Conservation (phyloP, 1,140 invertebrate species). For the Trachymyrmex septentrionalis region DNA sequence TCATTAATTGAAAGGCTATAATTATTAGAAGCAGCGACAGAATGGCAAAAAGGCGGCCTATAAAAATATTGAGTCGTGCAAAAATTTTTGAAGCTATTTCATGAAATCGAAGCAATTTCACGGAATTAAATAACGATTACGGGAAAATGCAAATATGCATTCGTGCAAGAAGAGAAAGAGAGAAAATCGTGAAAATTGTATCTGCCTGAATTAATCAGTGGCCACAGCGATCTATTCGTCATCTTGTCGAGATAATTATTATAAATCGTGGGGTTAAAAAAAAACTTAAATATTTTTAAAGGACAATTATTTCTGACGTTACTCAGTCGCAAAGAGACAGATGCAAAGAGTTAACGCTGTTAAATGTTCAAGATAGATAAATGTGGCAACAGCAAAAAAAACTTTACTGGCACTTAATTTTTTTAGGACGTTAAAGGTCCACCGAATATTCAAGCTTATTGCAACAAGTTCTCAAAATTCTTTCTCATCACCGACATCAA, state of each 20-base stretch:
- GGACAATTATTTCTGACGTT: slow-evolving; percentile 8
- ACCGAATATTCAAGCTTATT: slow-evolving; percentile 1
- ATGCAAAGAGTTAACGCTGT: too few species aligned
- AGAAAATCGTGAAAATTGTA: slow-evolving; percentile 30
- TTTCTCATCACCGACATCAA: not conserved
- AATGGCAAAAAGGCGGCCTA: not conserved
- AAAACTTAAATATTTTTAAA: slow-evolving; percentile 55
- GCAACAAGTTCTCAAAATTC: slow-evolving; percentile 13
- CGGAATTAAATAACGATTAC: slow-evolving; percentile 55
- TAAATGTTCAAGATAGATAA: slow-evolving; percentile 24
- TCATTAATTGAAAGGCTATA: slow-evolving; percentile 1
- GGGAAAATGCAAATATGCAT: slow-evolving; percentile 50
- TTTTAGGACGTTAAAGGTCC: not conserved
- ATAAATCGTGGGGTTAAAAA: too few species aligned
- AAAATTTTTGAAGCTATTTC: slow-evolving; percentile 35
- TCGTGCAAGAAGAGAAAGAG: slow-evolving; percentile 14
- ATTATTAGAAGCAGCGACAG: not conserved
- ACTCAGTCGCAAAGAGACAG: not conserved
- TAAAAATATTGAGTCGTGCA: slow-evolving; percentile 23
- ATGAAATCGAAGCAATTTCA: not conserved
- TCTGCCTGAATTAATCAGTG: slow-evolving; percentile 34
- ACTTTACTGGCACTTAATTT: not conserved
- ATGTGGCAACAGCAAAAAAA: not conserved
- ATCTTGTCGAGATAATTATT: slow-evolving; percentile 45
- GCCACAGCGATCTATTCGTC: slow-evolving; percentile 36